Base-by-base conservation (phyloP, 2,797 vertebrate species). In the Hippoglossus hippoglossus region DNA sequence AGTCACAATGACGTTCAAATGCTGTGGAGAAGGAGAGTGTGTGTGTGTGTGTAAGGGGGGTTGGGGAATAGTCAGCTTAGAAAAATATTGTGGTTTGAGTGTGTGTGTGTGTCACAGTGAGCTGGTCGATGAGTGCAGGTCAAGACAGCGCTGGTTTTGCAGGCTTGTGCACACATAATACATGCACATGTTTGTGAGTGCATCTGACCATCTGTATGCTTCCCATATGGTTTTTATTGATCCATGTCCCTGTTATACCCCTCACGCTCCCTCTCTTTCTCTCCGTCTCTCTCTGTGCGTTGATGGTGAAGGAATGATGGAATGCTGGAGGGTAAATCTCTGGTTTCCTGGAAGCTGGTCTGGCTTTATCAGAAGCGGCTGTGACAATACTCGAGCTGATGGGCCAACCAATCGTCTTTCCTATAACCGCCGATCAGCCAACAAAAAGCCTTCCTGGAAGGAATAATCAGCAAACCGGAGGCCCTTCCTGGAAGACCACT, bases 141-240 rank as follows among this genome's bases (percentile, higher is more conserved):
- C 70, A 53, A 61, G 59, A 36, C 62, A 51, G 21, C 11, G 26
- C 52, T 11, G 63, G 39, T 52, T 55, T 71, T 57, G 51, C 61
- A 71, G 61, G 61, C 72, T 46, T 41, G 5, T 70, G 64, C 70
- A 65, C 54, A 44, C 59, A 60, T 2, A 10, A 65, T 57, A 31
- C 71, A 34, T 13, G n/a, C 54, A 50, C 10, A 5, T 51, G 50
- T 53, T 73, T 70, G 65, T 60, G 47, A 87, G 66, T 75, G 79
- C 71, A 60, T 81, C 69, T 22, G 49, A 70, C 70, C 60, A 76
- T 88, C 73, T 88, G 84, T 67, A 78, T 80, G 87, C 87, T 88
- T 91, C 79, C 89, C 91, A 92, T 93, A 90, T 92, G 91, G 74
- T 91, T 92, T 91, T 89, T 90, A 92, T 93, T 89, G 89, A 93